Evolutionary conservation across 2,113 vertebrate genomes (phyloP), one percentile per base, ranked within the genome.

Genomic region (Stigmatopora argus): DNA sequence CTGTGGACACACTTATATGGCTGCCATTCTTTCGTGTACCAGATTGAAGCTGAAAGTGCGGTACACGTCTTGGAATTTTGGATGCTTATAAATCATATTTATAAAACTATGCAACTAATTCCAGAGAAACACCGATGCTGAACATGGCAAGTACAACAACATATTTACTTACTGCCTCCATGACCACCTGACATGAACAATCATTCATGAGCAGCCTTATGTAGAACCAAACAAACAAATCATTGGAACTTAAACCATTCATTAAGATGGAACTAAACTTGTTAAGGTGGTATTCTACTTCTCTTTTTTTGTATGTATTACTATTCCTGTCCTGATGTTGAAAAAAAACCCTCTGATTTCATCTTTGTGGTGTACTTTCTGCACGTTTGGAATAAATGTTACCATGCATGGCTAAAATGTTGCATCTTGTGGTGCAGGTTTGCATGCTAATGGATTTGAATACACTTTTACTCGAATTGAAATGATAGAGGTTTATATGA

Each of bases 301-400:
- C 26, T 31, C 26, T 31, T 70, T 66, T 64, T 74, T 63, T 63
- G 52, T 34, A 9, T 52, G 53, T 62, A 53, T 69, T 45, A 21
- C 44, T 64, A 38, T 78, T 69, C 65, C 35, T 67, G 76, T 75
- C 79, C 75, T 80, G 81, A 69, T 78, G 71, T 61, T 31, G 26
- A 3, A 82, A 59, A 87, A 80, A 87, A 77, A 81, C 86, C 87
- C 78, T 64, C 70, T 48, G 71, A 79, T 89, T 87, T 87, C 77
- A 87, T 89, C 87, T 91, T 87, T 91, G 82, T 83, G 77, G 83
- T 94, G 92, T 91, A 91, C 87, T 89, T 91, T 89, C 79, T 88
- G 95, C 94, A 96, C 94, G 96, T 92, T 90, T 90, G 91, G 86
- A 96, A 96, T 96, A 97, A 95, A 96, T 79, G 87, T 90, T 93